Evolutionary conservation across 2,888 invertebrate species (phyloP).

Genomic region (Uloborus plumipes): DNA sequence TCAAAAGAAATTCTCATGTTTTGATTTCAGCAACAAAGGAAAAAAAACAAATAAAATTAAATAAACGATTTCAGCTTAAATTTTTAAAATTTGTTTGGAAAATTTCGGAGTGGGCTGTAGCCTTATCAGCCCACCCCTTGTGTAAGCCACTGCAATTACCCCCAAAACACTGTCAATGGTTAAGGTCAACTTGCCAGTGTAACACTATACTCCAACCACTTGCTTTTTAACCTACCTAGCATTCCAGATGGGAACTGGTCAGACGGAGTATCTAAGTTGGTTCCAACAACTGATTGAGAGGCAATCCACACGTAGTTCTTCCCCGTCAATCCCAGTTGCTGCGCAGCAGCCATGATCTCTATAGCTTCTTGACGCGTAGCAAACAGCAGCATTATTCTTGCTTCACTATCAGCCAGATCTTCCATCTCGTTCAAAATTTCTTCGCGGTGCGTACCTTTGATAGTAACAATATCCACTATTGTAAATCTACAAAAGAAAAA

Average conservation of each 20-base stretch:
- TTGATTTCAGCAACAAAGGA: too few species aligned
- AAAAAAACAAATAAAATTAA: too few species aligned
- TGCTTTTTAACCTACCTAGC: conserved; percentile 78
- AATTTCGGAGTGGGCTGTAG: too few species aligned
- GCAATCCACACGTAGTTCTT: conserved; percentile 98
- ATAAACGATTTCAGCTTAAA: too few species aligned
- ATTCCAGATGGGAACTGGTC: conserved; percentile 90
- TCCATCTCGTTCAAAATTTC: conserved; percentile 82
- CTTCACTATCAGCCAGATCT: conserved; percentile 89
- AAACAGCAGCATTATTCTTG: conserved; percentile 91
- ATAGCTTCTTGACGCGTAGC: conserved; percentile 89
- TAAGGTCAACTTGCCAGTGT: too few species aligned
- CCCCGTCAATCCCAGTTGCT: conserved; percentile 80
- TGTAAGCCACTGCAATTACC: too few species aligned
- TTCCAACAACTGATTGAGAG: conserved; percentile 87
- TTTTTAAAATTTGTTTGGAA: too few species aligned
- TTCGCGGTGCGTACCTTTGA: conserved; percentile 64
- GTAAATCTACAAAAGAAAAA: conserved; percentile 78
- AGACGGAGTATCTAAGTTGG: conserved; percentile 80
- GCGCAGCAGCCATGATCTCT: conserved; percentile 83
- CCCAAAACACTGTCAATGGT: too few species aligned
- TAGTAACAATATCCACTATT: conserved; percentile 80
- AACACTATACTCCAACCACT: too few species aligned
- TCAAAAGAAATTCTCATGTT: too few species aligned
- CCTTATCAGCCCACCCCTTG: too few species aligned